phyloP scores from a whole-genome alignment of 2,797 vertebrate species.

The Cryptoblepharus egeriae region DNA sequence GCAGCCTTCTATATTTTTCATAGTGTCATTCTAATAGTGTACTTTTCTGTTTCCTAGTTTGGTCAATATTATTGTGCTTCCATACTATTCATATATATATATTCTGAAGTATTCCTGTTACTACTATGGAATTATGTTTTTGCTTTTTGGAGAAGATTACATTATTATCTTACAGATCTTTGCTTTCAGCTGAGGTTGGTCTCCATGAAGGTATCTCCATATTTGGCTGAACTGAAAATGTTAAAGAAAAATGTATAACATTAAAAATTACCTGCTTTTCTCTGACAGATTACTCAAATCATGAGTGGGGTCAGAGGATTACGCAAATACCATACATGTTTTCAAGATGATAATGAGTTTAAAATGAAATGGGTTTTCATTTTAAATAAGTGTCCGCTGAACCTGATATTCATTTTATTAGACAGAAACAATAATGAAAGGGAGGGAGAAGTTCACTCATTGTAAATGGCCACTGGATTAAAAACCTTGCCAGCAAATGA shows the following conservation, averaged over 20 bases:
- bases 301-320: background rate
- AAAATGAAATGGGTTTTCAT: background rate
- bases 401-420: background rate
- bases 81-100: background rate
- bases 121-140: background rate
- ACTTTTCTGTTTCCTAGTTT: background rate
- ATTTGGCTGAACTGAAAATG: background rate
- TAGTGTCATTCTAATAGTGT: background rate
- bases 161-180: background rate
- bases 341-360: conserved; percentile 1
- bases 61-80: background rate
- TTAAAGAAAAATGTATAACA: background rate
- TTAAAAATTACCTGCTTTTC: background rate
- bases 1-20: background rate
- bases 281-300: background rate
- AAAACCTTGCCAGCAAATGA: background rate
- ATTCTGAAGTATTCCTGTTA: background rate
- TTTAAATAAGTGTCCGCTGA: background rate
- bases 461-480: background rate
- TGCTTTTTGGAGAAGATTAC: background rate
- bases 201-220: background rate
- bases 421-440: background rate
- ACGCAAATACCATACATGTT: background rate
- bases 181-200: background rate
- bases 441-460: background rate